Conservation (phyloP, 2,888 invertebrate species). For the Rapana venosa region DNA sequence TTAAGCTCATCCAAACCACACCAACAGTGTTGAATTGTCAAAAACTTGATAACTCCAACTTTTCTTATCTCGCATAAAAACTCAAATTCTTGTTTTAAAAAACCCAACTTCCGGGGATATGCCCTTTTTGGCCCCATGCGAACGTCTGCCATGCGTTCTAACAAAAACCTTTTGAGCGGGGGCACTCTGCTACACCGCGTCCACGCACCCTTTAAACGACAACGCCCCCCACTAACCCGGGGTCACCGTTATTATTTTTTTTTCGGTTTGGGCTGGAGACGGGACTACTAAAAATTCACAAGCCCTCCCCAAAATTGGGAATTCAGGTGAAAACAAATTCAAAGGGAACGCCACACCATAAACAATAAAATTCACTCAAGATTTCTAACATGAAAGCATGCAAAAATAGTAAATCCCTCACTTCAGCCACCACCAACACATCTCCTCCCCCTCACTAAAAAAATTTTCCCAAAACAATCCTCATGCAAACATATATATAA, state of each 20-base stretch:
- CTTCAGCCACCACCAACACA: no score
- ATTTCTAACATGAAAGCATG: no score
- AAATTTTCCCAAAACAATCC: no score
- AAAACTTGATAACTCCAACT: no score
- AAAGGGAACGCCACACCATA: background rate
- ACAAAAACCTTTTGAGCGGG: constrained; percentile 79
- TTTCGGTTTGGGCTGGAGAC: constrained; percentile 77
- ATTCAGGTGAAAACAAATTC: background rate
- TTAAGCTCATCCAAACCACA: no score
- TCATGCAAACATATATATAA: no score
- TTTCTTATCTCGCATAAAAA: no score
- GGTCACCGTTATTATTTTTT: constrained; percentile 79
- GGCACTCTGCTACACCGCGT: constrained; percentile 77
- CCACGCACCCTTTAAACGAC: constrained; percentile 79
- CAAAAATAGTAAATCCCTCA: no score
- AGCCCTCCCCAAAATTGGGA: background rate
- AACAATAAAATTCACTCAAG: background rate
- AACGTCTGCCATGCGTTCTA: constrained; percentile 78
- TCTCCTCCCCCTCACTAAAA: no score
- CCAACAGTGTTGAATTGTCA: no score
- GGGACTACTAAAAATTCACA: background rate
- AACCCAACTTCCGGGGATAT: constrained; percentile 75
- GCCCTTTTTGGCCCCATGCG: constrained; percentile 73
- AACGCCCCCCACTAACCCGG: constrained; percentile 79
- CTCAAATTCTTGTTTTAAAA: no score